Evolutionary conservation across 2,113 vertebrate genomes (phyloP).

Genomic region (Pelecanus crispus): DNA sequence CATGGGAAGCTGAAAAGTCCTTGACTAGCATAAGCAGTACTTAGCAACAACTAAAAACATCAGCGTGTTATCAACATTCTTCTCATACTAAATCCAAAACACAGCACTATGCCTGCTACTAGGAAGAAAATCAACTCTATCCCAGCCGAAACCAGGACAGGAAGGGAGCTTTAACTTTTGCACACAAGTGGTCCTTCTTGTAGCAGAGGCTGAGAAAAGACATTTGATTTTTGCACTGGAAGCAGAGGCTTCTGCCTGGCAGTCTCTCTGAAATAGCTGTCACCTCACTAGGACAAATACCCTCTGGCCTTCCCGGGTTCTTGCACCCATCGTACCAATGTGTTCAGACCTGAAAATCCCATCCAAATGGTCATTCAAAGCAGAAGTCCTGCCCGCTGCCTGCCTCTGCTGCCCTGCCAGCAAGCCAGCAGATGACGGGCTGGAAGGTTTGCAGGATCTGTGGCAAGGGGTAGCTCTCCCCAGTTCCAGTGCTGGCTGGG

Average conservation of each 20-base stretch:
- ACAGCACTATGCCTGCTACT: too few relatives aligned
- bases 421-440: rapidly evolving
- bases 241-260: background rate
- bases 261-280: background rate
- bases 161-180: background rate
- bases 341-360: background rate
- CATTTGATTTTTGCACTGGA: background rate
- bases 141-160: too few relatives aligned
- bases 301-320: background rate
- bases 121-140: too few relatives aligned
- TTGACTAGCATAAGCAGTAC: too few relatives aligned
- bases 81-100: too few relatives aligned
- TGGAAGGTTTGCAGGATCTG: background rate
- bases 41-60: too few relatives aligned
- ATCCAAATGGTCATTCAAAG: background rate
- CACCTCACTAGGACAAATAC: background rate
- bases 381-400: background rate
- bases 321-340: rapidly evolving
- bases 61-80: too few relatives aligned
- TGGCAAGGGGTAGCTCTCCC: background rate
- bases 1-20: too few relatives aligned
- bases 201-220: background rate
- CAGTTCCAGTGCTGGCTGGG: background rate
- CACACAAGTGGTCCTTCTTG: background rate
- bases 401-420: background rate